A percentile compares a stretch with the other conserved stretches of the same genome.
Evolutionary conservation across 2,888 invertebrate species (phyloP).

Genomic region (Strigamia crassipes): DNA sequence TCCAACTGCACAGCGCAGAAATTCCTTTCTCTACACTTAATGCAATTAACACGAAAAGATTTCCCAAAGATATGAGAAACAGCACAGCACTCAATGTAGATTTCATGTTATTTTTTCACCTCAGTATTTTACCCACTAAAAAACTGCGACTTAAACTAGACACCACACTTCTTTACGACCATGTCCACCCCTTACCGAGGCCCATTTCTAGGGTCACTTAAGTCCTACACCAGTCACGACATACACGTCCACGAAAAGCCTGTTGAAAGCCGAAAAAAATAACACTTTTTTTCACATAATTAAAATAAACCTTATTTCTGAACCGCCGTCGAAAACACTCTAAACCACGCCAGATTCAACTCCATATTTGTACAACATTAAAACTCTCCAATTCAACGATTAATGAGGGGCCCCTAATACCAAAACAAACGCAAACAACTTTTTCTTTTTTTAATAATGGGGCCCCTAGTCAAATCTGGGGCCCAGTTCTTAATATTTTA

Average conservation of each 20-base stretch:
- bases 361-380: too few species aligned
- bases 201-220: slow-evolving; percentile 38
- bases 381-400: too few species aligned
- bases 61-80: slow-evolving; percentile 16
- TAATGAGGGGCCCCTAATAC: too few species aligned
- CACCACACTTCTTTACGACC: slow-evolving; percentile 23
- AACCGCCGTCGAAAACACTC: neutral
- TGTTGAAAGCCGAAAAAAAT: slow-evolving; percentile 22
- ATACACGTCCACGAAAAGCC: slow-evolving; percentile 4
- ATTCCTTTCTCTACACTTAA: slow-evolving; percentile 33
- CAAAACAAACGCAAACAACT: too few species aligned
- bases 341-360: too few species aligned
- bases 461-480: too few species aligned
- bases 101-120: slow-evolving; percentile 40
- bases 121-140: slow-evolving; percentile 23
- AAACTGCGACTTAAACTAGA: slow-evolving; percentile 35
- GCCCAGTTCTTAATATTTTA: too few species aligned
- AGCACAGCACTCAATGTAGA: slow-evolving; percentile 39
- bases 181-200: slow-evolving; percentile 41
- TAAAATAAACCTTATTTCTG: slow-evolving; percentile 1
- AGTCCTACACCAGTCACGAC: slow-evolving; percentile 33
- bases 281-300: slow-evolving; percentile 17
- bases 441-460: too few species aligned
- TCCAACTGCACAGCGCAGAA: neutral
- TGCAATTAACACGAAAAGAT: slow-evolving; percentile 40